Evolutionary conservation across 2,113 vertebrate species (phyloP).

Genomic region (Nothoprocta perdicaria): DNA sequence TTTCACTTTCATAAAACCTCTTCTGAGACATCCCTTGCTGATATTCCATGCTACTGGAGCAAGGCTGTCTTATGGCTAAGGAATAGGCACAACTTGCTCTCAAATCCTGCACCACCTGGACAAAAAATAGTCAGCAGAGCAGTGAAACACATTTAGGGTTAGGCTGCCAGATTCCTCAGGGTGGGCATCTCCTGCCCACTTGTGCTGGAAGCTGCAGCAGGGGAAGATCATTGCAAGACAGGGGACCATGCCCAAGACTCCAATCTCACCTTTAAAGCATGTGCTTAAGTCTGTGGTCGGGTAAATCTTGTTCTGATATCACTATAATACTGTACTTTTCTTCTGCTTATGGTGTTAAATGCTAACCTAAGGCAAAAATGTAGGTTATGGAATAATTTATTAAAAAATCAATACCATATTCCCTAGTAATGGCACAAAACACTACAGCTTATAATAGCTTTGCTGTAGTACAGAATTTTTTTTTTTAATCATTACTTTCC

Average conservation of each 20-base stretch:
- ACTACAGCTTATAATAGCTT: conserved; percentile 69
- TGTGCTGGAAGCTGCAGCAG: background rate
- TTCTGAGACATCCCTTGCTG: fast-evolving
- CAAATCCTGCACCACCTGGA: background rate
- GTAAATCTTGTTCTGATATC: background rate
- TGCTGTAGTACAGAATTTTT: conserved; percentile 46
- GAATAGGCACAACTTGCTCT: background rate
- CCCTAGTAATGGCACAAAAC: conserved; percentile 63
- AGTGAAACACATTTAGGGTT: background rate
- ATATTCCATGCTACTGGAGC: background rate
- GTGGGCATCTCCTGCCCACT: background rate
- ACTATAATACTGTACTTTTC: background rate
- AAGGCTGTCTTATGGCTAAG: background rate
- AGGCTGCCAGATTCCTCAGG: background rate
- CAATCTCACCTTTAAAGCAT: background rate
- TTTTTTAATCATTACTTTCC: conserved; percentile 66
- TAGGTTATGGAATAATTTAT: conserved; percentile 70
- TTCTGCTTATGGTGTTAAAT: conserved; percentile 50
- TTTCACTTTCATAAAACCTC: background rate
- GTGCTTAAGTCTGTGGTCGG: background rate
- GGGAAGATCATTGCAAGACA: background rate
- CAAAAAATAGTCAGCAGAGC: background rate
- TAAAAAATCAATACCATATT: conserved; percentile 72
- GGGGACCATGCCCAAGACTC: background rate
- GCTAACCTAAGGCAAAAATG: conserved; percentile 64